Evolutionary conservation across 2,888 invertebrate genomes (phyloP).

Genomic region (Drosophila meridiana): DNA sequence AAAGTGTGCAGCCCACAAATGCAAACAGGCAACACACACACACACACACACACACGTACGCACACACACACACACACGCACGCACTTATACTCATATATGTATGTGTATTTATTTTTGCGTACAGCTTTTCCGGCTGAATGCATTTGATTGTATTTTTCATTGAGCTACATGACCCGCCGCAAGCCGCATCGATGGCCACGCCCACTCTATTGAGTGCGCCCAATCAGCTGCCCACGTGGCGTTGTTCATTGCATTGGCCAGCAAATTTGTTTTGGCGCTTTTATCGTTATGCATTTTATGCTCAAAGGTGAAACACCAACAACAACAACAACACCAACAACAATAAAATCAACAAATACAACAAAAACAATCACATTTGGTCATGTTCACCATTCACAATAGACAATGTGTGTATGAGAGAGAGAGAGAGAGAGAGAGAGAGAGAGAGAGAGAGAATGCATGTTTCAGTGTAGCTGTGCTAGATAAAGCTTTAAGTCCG

Average conservation of each 20-base stretch:
- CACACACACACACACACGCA: conserved; percentile 23
- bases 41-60: conserved; percentile 19
- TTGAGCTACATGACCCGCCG: conserved; percentile 50
- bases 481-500: neutral
- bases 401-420: conserved; percentile 30
- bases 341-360: conserved; percentile 15
- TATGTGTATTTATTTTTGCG: conserved; percentile 76
- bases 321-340: conserved; percentile 16
- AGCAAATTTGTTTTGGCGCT: conserved; percentile 62
- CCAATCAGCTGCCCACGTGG: conserved; percentile 46
- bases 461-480: neutral
- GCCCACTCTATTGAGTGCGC: conserved; percentile 6
- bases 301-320: conserved; percentile 64
- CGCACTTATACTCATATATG: conserved; percentile 44
- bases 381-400: conserved; percentile 48
- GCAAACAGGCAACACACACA: conserved; percentile 49
- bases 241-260: conserved; percentile 69
- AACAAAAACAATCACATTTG: conserved; percentile 43
- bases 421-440: neutral
- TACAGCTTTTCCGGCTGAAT: conserved; percentile 78
- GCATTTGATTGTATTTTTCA: conserved; percentile 80
- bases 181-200: conserved; percentile 39
- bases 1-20: conserved; percentile 65
- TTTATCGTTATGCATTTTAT: conserved; percentile 60
- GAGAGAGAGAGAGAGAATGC: neutral